Percentiles rank a stretch among this genome's conserved stretches.
Conservation (phyloP, 2,888 invertebrate genomes). For the Idaea dimidiata region DNA sequence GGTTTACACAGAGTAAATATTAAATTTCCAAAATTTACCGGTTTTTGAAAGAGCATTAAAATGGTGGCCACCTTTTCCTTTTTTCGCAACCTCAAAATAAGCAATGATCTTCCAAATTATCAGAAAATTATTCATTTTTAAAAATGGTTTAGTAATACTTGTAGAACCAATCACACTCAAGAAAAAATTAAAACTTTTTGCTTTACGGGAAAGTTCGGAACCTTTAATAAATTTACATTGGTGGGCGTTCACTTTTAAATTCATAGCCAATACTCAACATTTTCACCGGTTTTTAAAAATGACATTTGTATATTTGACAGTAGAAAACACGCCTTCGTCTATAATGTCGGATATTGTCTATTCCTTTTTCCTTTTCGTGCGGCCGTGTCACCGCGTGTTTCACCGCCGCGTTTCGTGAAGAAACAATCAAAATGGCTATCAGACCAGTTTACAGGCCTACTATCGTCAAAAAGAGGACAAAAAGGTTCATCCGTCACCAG, state of each 20-base stretch:
- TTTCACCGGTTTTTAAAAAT: constrained; percentile 5
- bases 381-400: constrained; percentile 81
- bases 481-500: constrained; percentile 99
- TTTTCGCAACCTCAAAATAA: too few relatives aligned
- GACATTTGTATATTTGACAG: constrained; percentile 20
- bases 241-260: background rate
- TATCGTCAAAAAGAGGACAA: constrained; percentile 98
- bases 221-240: background rate
- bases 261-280: constrained; percentile 31
- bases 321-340: constrained; percentile 57
- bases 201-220: background rate
- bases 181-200: background rate
- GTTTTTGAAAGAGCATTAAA: background rate
- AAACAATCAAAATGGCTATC: constrained; percentile 88
- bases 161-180: background rate
- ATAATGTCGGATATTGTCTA: constrained; percentile 66
- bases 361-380: constrained; percentile 75
- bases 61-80: background rate
- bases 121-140: too few relatives aligned
- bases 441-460: constrained; percentile 93
- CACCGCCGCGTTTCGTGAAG: constrained; percentile 63
- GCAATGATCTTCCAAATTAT: too few relatives aligned
- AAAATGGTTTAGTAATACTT: too few relatives aligned
- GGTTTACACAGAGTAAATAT: constrained; percentile 40
- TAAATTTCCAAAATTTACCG: constrained; percentile 3